Evolutionary conservation across 1,140 invertebrate species (phyloP), one percentile per base, ranked within the genome.

Genomic region (Aricia agestis): DNA sequence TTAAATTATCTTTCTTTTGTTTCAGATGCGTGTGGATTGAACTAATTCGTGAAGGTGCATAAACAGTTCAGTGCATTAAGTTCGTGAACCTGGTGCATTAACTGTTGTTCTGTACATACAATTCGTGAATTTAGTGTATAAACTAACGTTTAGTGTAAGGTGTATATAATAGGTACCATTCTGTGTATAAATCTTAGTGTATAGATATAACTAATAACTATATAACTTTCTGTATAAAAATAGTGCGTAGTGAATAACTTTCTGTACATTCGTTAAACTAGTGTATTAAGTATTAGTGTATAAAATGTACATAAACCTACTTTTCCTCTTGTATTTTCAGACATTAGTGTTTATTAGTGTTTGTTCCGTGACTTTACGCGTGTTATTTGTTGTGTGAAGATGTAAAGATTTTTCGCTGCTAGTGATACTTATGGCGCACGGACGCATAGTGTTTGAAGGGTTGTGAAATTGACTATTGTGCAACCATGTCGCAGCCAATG

Each of bases 401-500:
- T 63, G 31, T 69, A 63, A 63, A 18, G 58, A 61, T 58, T 18
- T 18, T 13, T 63, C n/a, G n/a, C 25, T 45, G 32, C 61, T 61
- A 42, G 36, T 41, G 58, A 11, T 42, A 10, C 57, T 69, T 17
- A 19, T 61, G 58, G 61, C 72, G 73, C 72, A 82, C 78, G 78
- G 82, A 84, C 81, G 80, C 81, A 77, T 73, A 66, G 74, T 79
- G 73, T 69, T 78, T 17, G 41, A 66, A 61, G 32, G 66, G 9
- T 9, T 32, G 10, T 72, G 72, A 71, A 67, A 72, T 66, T 71
- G 75, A 68, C 71, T 25, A 25, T 25, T 25, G 25, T 25, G 25
- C 45, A 25, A 72, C 17, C 25, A 89, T 90, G 89, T 85, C 89
- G 65, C n/a, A 66, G 69, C 85, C 87, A 0, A 88, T 91, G 68